Percentiles rank a stretch among this genome's conserved stretches.
phyloP scores from a whole-genome alignment of 1,140 invertebrate species.

The Drosophila lacteicornis region DNA sequence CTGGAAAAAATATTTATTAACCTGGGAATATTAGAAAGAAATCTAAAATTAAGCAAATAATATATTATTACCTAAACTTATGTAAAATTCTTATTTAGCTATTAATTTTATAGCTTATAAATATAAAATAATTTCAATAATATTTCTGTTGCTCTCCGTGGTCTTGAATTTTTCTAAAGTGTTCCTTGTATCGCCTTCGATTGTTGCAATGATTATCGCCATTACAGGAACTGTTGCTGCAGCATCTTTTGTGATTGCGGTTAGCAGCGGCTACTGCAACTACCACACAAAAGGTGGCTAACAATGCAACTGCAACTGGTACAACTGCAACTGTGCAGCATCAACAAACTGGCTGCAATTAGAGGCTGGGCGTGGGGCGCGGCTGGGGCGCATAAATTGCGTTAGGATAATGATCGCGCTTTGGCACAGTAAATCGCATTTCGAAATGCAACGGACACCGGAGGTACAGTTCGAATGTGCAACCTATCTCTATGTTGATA shows the following conservation, averaged over 20 bases:
- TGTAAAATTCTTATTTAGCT: too few species aligned
- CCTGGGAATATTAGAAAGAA: background rate
- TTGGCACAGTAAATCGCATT: conserved; percentile 82
- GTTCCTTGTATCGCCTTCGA: conserved; percentile 45
- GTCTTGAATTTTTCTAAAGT: background rate
- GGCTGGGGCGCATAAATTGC: conserved; percentile 80
- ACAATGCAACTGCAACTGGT: conserved; percentile 55
- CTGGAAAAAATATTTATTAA: conserved; percentile 6
- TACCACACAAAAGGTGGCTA: conserved; percentile 41
- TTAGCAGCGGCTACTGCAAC: conserved; percentile 37
- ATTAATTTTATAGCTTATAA: too few species aligned
- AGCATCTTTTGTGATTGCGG: conserved; percentile 54
- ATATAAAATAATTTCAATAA: background rate
- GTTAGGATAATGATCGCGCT: conserved; percentile 84
- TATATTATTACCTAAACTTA: too few species aligned
- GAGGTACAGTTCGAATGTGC: conserved; percentile 74
- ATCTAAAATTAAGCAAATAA: too few species aligned
- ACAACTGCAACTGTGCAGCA: conserved; percentile 47
- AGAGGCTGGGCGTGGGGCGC: conserved; percentile 73
- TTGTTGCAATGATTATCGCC: conserved; percentile 75
- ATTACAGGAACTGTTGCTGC: conserved; percentile 59
- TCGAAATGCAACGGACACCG: conserved; percentile 74
- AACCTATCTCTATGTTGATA: conserved; percentile 27
- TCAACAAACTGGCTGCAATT: conserved; percentile 66
- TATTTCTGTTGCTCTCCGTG: background rate